Base-by-base conservation (phyloP, 2,113 vertebrate species). In the Eptesicus fuscus region DNA sequence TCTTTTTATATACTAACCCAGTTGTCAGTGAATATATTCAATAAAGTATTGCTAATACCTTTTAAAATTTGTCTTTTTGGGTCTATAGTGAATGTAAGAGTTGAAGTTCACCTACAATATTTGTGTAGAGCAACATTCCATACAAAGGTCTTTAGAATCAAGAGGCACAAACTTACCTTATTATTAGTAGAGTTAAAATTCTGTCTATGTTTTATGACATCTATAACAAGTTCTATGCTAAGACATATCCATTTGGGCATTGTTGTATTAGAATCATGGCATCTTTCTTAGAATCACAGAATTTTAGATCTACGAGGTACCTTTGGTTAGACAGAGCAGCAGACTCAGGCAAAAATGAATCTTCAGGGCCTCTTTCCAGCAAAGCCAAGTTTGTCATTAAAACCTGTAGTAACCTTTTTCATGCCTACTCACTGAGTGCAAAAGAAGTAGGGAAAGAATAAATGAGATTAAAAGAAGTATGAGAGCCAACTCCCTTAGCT, bases 11-110 rank as follows among this genome's bases (percentile, higher is more conserved):
- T 78, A 89, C 86, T 83, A 93, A 74, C 83, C 78, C 37, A 49
- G 1, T 49, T 94, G 18, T 82, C 89, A 93, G 28, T 49, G 61
- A 90, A 49, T 85, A 65, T 47, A 93, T 28, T 79, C 44, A 95
- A 90, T 96, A 90, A 97, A 96, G 18, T 23, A 83, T 47, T 77
- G 49, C 79, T 91, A 91, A 87, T 80, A 37, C 51, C 69, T 80
- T 59, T 32, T 30, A 61, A 76, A 59, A 37, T 79, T 76, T 74
- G 37, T 65, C 37, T n/a, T 86, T 79, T 7, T 4, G 69, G 16
- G 14, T 53, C 93, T 89, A 3, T 40, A 37, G 13, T 59, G 30
- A 18, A 69, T n/a, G 17, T 49, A 67, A 74, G 70, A 80, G 14
- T 51, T 25, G 11, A 28, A n/a, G 22, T 73, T 92, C 67, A 53